Conservation (phyloP, 2,113 vertebrate species). For the Amia ocellicauda region DNA sequence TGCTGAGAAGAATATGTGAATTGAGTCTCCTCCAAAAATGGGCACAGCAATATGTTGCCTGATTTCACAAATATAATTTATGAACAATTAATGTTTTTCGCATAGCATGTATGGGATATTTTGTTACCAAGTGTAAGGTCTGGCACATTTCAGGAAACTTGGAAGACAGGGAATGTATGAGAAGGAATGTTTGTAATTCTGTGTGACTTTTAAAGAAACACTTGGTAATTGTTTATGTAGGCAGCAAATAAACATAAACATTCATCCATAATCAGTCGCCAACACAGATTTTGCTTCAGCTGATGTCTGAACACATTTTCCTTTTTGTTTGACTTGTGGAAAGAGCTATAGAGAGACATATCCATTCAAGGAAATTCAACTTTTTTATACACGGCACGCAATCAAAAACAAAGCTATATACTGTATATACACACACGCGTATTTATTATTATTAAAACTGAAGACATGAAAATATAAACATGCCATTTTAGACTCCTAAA, state of each 20-base stretch:
- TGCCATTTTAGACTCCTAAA: too few species aligned
- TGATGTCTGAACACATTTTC: conserved; percentile 39
- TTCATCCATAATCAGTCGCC: conserved; percentile 40
- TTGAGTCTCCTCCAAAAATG: too few species aligned
- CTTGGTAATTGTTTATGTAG: conserved; percentile 43
- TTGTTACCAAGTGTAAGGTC: conserved; percentile 35
- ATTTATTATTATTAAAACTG: too few species aligned
- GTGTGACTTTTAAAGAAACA: conserved; percentile 37
- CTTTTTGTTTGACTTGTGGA: conserved; percentile 23
- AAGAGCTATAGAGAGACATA: conserved; percentile 17
- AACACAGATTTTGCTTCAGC: conserved; percentile 27
- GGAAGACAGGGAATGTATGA: conserved; percentile 33
- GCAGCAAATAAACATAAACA: conserved; percentile 48
- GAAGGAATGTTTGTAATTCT: conserved; percentile 33
- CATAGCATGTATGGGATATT: conserved; percentile 46
- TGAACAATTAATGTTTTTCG: not conserved
- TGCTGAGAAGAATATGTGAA: too few species aligned
- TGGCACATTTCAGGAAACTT: conserved; percentile 29
- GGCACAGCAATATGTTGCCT: too few species aligned
- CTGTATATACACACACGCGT: too few species aligned
- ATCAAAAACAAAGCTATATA: too few species aligned
- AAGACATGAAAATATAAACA: too few species aligned
- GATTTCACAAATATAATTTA: too few species aligned
- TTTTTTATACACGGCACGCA: too few species aligned
- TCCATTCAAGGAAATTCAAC: too few species aligned